A percentile compares a stretch with the other conserved stretches of the same genome.
These are phyloP conservation scores for Penelope pileata DNA, from an alignment of 2,113 vertebrate genomes.

Conservation along the genomic window DNA sequence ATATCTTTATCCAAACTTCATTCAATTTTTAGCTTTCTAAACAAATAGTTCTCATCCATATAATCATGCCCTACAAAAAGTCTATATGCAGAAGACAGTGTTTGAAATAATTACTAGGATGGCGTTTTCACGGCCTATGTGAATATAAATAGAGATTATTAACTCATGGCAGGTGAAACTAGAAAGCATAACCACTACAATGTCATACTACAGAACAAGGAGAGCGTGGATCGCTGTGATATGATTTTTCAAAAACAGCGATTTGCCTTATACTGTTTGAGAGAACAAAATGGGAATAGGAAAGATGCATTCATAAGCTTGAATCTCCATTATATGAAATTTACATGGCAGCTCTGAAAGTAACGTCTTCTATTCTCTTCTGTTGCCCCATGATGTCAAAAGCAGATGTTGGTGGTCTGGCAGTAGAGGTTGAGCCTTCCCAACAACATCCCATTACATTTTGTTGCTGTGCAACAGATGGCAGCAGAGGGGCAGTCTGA, in stretches of 20 bases:
- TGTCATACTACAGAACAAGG: background rate
- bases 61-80: conserved; percentile 29
- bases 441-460: no score
- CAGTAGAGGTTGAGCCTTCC: no score
- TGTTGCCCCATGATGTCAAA: no score
- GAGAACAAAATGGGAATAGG: background rate
- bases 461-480: no score
- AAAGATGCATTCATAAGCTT: background rate
- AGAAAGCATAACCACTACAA: background rate
- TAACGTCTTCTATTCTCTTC: no score
- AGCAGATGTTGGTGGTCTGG: no score
- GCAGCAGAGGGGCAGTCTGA: no score
- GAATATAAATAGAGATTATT: conserved; percentile 35
- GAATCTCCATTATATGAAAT: background rate
- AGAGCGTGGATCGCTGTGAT: background rate
- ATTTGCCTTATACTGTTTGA: background rate
- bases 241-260: background rate
- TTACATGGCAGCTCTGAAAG: no score
- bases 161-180: background rate
- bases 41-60: background rate
- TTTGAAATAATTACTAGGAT: conserved; percentile 30
- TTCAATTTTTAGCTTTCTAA: conserved; percentile 14
- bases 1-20: conserved; percentile 20
- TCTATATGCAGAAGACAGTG: background rate
- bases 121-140: background rate